Percentiles rank a stretch among this genome's conserved stretches.
Conservation (phyloP, 35 echinoderm and acorn worm genomes). For the Amphiura filiformis region DNA sequence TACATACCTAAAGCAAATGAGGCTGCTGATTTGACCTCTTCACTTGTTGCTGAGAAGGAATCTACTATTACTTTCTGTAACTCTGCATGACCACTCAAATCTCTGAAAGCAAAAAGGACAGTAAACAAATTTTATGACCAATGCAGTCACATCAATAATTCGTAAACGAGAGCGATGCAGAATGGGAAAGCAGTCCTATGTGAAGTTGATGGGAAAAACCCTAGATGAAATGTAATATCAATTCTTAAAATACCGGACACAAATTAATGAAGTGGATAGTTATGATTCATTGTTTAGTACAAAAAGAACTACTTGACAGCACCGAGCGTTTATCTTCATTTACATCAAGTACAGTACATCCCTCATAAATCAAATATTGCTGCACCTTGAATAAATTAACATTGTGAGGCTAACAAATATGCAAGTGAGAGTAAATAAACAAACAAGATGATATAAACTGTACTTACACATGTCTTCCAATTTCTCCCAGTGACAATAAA, state of each 20-base stretch:
- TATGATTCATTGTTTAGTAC: too few species aligned
- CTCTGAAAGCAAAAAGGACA: conserved; percentile 47
- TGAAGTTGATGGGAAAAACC: too few species aligned
- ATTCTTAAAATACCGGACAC: too few species aligned
- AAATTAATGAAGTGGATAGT: too few species aligned
- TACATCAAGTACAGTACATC: neutral
- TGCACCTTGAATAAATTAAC: too few species aligned
- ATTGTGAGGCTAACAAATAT: too few species aligned
- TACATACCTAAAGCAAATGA: conserved; percentile 93
- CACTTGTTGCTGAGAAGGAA: conserved; percentile 89
- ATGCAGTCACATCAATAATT: too few species aligned
- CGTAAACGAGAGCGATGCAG: too few species aligned
- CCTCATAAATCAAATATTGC: neutral
- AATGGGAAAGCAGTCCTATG: too few species aligned
- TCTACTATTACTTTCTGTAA: conserved; percentile 83
- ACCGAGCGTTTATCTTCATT: neutral
- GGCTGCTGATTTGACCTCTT: conserved; percentile 92
- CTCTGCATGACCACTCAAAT: conserved; percentile 89
- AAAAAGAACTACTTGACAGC: neutral
- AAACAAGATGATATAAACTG: too few species aligned
- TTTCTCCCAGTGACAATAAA: conserved; percentile 85
- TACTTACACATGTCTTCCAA: conserved; percentile 98
- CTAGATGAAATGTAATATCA: too few species aligned
- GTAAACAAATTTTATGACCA: neutral
- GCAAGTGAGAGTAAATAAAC: too few species aligned